Conservation (phyloP, 2,888 invertebrate species). For the Scaptomyza tumidula region DNA sequence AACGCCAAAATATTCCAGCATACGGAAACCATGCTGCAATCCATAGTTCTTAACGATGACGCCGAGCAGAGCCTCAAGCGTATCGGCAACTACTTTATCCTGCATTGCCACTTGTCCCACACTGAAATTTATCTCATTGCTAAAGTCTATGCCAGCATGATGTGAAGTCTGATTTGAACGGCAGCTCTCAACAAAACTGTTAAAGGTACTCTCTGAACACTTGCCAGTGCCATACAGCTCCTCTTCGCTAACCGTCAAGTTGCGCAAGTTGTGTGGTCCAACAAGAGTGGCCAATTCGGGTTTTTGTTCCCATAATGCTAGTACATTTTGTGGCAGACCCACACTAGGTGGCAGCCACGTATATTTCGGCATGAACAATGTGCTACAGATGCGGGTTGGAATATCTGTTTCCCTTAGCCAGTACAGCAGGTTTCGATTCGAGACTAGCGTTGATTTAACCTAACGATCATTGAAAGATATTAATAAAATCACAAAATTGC, state of each 20-base stretch:
- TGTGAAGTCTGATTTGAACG: constrained; percentile 30
- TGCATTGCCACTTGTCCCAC: constrained; percentile 85
- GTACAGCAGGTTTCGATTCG: constrained; percentile 94
- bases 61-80: constrained; percentile 92
- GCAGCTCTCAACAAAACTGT: constrained; percentile 50
- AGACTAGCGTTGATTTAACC: constrained; percentile 88
- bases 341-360: constrained; percentile 94
- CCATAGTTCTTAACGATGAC: constrained; percentile 87
- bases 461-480: constrained; percentile 2
- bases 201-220: constrained; percentile 30
- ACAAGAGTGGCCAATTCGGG: constrained; percentile 62
- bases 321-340: constrained; percentile 86
- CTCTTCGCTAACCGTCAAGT: constrained; percentile 84
- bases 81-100: constrained; percentile 91
- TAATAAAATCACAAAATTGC: not conserved
- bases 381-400: constrained; percentile 75
- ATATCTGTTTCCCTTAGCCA: constrained; percentile 85
- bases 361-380: constrained; percentile 87
- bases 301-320: constrained; percentile 51
- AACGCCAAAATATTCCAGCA: constrained; percentile 88
- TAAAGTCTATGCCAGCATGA: constrained; percentile 40
- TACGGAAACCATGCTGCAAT: constrained; percentile 84
- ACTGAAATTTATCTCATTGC: constrained; percentile 81
- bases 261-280: constrained; percentile 85
- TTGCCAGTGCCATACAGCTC: constrained; percentile 82